Conservation (phyloP, 2,888 invertebrate species). For the Cataglyphis rosenhaueri region DNA sequence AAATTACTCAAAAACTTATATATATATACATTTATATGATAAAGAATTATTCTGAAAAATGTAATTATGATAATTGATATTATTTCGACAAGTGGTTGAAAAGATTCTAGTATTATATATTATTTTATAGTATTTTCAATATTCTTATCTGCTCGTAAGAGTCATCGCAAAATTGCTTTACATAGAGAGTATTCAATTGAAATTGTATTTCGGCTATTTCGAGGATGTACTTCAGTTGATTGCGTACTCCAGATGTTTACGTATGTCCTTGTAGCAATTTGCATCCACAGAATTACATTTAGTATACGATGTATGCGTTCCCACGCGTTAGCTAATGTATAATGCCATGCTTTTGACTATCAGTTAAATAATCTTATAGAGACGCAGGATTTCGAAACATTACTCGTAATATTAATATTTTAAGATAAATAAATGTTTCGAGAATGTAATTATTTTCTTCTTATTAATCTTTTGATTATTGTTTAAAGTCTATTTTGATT, state of each 20-base stretch:
- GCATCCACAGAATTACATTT: background rate
- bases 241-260: constrained; percentile 20
- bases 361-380: background rate
- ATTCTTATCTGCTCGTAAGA: background rate
- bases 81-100: background rate
- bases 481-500: background rate
- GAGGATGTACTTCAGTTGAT: constrained; percentile 6
- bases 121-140: background rate
- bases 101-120: background rate
- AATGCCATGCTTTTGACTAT: background rate
- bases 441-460: background rate
- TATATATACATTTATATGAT: too few species aligned
- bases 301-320: background rate
- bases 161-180: background rate
- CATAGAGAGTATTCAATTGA: background rate
- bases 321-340: background rate
- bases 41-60: background rate
- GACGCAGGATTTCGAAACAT: background rate
- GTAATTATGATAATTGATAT: background rate
- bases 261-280: constrained; percentile 14
- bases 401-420: background rate
- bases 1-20: background rate
- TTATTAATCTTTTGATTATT: background rate
- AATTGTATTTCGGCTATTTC: background rate
- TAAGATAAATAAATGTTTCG: background rate